Evolutionary conservation across 1,140 invertebrate genomes (phyloP).

Genomic region (Eupristina koningsbergeri): DNA sequence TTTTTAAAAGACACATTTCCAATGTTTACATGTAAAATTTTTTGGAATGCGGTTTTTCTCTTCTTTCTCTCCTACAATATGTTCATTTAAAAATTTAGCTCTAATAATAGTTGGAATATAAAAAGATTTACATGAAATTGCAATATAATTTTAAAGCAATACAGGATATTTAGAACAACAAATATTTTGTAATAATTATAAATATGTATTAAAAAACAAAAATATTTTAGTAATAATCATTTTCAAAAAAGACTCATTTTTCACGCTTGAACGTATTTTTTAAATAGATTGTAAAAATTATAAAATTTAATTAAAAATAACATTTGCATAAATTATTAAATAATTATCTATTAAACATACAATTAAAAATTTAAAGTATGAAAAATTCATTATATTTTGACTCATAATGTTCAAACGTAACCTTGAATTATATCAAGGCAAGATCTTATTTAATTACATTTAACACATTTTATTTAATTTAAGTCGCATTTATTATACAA

Average conservation of each 20-base stretch:
- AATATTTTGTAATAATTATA: background rate
- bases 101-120: background rate
- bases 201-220: too few species aligned
- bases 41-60: background rate
- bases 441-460: background rate
- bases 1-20: background rate
- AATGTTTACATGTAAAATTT: background rate
- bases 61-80: background rate
- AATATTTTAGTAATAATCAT: too few species aligned
- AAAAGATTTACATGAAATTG: background rate
- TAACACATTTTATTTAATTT: background rate
- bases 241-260: too few species aligned
- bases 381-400: too few species aligned
- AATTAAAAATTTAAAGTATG: too few species aligned
- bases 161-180: slow-evolving; percentile 45
- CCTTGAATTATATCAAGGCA: background rate
- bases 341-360: too few species aligned
- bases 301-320: too few species aligned
- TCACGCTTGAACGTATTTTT: too few species aligned
- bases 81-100: slow-evolving; percentile 5
- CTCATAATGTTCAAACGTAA: too few species aligned
- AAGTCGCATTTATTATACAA: background rate
- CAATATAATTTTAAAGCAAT: slow-evolving; percentile 51
- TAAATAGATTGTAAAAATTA: too few species aligned
- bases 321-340: too few species aligned